A percentile compares a stretch with the other conserved stretches of the same genome.
Evolutionary conservation across 2,888 invertebrate genomes (phyloP).

Genomic region (Phaonia tiefii): DNA sequence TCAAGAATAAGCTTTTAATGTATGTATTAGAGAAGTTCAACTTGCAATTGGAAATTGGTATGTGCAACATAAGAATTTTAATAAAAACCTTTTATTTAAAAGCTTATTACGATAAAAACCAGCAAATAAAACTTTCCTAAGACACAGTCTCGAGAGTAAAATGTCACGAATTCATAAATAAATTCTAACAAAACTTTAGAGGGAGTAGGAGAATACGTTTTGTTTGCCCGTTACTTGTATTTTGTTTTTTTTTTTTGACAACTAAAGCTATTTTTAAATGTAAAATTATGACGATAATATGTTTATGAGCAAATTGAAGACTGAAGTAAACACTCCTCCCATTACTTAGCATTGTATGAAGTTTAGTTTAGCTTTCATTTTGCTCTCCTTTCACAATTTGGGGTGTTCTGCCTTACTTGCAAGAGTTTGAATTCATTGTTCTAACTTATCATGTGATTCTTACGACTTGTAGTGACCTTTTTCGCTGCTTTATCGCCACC

Average conservation of each 20-base stretch:
- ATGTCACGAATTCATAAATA: neutral
- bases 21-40: constrained; percentile 22
- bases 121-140: constrained; percentile 47
- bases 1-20: constrained; percentile 53
- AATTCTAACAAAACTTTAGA: neutral
- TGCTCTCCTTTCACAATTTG: constrained; percentile 12
- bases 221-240: constrained; percentile 53
- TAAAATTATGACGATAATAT: constrained; percentile 17
- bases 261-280: constrained; percentile 41
- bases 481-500: constrained; percentile 77
- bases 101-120: constrained; percentile 46
- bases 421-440: constrained; percentile 26
- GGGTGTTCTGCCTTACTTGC: constrained; percentile 15
- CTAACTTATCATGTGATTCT: constrained; percentile 42
- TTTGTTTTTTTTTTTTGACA: constrained; percentile 28
- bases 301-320: constrained; percentile 35
- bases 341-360: no score
- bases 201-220: constrained; percentile 8
- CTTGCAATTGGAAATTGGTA: neutral
- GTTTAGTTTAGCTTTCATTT: constrained; percentile 14
- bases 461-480: constrained; percentile 49
- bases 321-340: neutral
- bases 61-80: constrained; percentile 23
- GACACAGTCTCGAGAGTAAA: neutral
- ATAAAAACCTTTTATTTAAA: constrained; percentile 34